A percentile compares a stretch with the other conserved stretches of the same genome.
Conservation (phyloP, 2,888 invertebrate species). For the Celastrina argiolus region DNA sequence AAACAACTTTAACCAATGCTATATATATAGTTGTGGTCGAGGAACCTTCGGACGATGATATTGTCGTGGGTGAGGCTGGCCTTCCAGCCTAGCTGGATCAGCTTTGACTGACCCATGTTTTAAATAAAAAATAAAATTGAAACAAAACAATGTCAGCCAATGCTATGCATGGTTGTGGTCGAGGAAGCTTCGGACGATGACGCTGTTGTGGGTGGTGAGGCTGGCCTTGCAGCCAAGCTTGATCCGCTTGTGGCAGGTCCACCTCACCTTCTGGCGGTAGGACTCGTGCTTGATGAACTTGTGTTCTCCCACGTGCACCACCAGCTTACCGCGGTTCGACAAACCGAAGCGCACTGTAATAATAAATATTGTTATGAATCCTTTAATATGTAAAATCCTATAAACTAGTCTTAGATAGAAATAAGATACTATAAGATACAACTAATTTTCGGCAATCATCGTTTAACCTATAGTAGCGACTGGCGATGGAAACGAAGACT, state of each 20-base stretch:
- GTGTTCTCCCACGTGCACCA: slow-evolving; percentile 54
- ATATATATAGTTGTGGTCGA: slow-evolving; percentile 56
- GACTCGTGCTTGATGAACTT: slow-evolving; percentile 68
- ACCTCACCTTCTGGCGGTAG: slow-evolving; percentile 60
- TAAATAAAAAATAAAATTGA: no score
- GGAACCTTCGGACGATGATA: slow-evolving; percentile 52
- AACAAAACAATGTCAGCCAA: slow-evolving; percentile 11
- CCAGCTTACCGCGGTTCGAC: slow-evolving; percentile 59
- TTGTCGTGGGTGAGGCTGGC: slow-evolving; percentile 56
- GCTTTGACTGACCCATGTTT: slow-evolving; percentile 32
- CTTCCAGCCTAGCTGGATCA: slow-evolving; percentile 55
- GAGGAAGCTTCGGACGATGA: slow-evolving; percentile 55
- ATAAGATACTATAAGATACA: no score
- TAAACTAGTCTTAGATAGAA: not conserved
- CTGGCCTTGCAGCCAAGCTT: slow-evolving; percentile 58
- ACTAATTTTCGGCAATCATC: no score
- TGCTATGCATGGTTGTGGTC: slow-evolving; percentile 52
- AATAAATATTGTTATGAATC: not conserved
- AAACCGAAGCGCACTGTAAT: slow-evolving; percentile 60
- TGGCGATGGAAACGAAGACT: no score
- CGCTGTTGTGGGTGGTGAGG: slow-evolving; percentile 50
- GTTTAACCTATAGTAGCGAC: no score
- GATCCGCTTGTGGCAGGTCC: slow-evolving; percentile 63
- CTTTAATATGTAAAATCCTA: not conserved
- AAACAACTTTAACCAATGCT: slow-evolving; percentile 20